A percentile compares a stretch with the other conserved stretches of the same genome.
Conservation (phyloP, 2,797 vertebrate genomes). For the Neosalanx taihuensis region DNA sequence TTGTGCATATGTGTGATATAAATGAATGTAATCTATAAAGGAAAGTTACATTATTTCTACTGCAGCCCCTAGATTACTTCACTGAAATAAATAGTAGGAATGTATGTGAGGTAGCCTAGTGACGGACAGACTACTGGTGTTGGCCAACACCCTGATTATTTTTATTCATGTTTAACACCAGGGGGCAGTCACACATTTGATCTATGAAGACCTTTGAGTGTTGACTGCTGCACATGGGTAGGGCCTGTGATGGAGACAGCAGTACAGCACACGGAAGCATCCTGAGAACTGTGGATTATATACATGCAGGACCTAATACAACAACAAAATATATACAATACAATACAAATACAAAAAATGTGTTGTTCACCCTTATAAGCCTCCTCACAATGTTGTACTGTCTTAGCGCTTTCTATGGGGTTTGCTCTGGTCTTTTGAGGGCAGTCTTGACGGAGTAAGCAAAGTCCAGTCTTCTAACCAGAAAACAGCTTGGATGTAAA, state of each 20-base stretch:
- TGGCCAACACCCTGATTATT: neutral
- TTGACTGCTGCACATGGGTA: neutral
- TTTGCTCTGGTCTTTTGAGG: too few relatives aligned
- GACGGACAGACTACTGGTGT: neutral
- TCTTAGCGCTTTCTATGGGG: too few relatives aligned
- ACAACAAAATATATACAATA: neutral
- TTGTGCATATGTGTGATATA: too few relatives aligned
- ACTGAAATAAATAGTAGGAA: neutral
- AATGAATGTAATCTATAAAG: neutral
- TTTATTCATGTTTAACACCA: slow-evolving; percentile 43
- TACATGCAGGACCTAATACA: too few relatives aligned
- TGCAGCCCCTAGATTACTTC: neutral
- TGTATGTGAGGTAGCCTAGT: neutral
- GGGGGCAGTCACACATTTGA: slow-evolving; percentile 50
- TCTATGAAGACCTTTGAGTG: slow-evolving; percentile 2
- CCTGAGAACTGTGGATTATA: neutral
- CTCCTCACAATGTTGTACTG: too few relatives aligned
- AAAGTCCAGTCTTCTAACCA: too few relatives aligned
- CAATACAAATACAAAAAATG: too few relatives aligned
- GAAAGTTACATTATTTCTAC: neutral
- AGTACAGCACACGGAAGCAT: neutral
- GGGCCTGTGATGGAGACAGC: neutral
- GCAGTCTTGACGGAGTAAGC: too few relatives aligned
- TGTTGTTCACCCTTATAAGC: too few relatives aligned
- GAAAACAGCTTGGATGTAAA: too few relatives aligned